Base-by-base conservation (phyloP, 2,797 vertebrate genomes). In the Sebastes trivittatus region DNA sequence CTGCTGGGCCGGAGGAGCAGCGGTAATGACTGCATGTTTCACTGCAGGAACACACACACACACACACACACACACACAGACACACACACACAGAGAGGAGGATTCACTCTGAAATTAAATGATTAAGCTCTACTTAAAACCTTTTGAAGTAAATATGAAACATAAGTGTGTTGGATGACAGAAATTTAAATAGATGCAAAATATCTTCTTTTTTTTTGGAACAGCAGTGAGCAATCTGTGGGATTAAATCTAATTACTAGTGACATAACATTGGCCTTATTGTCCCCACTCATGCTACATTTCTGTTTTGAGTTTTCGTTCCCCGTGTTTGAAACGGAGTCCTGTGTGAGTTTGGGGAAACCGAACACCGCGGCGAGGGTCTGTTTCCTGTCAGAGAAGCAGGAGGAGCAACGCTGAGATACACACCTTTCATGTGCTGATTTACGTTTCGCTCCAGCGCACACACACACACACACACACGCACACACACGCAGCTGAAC, bases 381-480 rank as follows among this genome's bases (percentile, higher is more conserved):
- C 92, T 94, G 92, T 87, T 94, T 94, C 91, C 92, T 84, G 90
- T 94, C 92, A 93, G 89, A 54, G 78, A 52, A 75, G 87, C 81
- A 67, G 70, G 88, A 87, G 81, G 80, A 91, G 87, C 89, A 90
- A 70, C 86, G 72, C 87, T 72, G 86, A 90, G 92, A 92, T 90
- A 78, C 89, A 84, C 91, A 93, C 91, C 90, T 94, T 94, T 93
- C 91, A 94, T 94, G 89, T 93, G 92, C 89, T 86, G 86, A 90
- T 92, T 90, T 84, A 74, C 61, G 81, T 86, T 80, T 87, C 10
- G 75, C 52, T 86, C 78, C 79, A 76, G 7, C 56, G 2, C 58
- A 69, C 68, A 77, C 61, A 67, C 60, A 56, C 75, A 75, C 69
- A 27, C 54, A 25, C 52, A 54, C 23, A 25, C 25, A 4, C 25